Conservation (phyloP, 2,888 invertebrate genomes). For the Plemyria rubiginata region DNA sequence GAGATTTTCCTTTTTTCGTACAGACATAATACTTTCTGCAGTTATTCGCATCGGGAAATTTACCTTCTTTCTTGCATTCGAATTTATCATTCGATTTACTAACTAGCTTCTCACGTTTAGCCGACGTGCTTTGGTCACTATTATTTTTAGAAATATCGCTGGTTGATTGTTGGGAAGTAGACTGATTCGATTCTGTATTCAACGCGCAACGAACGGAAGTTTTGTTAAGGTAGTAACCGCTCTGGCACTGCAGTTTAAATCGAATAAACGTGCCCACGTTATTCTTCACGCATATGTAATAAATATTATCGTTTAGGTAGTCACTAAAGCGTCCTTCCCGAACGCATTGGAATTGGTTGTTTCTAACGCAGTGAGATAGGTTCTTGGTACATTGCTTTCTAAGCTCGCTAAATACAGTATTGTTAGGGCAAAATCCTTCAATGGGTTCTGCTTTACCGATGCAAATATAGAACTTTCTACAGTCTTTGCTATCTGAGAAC, state of each 20-base stretch:
- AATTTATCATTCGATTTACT: constrained; percentile 31
- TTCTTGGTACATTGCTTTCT: constrained; percentile 77
- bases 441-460: constrained; percentile 60
- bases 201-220: constrained; percentile 57
- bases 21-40: constrained; percentile 79
- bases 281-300: constrained; percentile 72
- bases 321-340: constrained; percentile 71
- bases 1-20: constrained; percentile 54
- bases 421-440: constrained; percentile 64
- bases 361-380: constrained; percentile 74
- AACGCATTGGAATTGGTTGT: constrained; percentile 78
- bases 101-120: constrained; percentile 25
- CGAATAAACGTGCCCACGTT: constrained; percentile 53
- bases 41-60: constrained; percentile 56
- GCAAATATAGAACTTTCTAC: constrained; percentile 82
- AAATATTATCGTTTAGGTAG: constrained; percentile 64
- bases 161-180: constrained; percentile 32
- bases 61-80: constrained; percentile 49
- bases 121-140: constrained; percentile 40
- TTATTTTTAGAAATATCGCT: constrained; percentile 42
- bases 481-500: constrained; percentile 75
- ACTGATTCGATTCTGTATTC: constrained; percentile 39
- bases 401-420: constrained; percentile 75
- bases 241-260: constrained; percentile 71
- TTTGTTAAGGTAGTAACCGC: constrained; percentile 65